Conservation (phyloP, 2,113 vertebrate species). For the Piaya cayana region DNA sequence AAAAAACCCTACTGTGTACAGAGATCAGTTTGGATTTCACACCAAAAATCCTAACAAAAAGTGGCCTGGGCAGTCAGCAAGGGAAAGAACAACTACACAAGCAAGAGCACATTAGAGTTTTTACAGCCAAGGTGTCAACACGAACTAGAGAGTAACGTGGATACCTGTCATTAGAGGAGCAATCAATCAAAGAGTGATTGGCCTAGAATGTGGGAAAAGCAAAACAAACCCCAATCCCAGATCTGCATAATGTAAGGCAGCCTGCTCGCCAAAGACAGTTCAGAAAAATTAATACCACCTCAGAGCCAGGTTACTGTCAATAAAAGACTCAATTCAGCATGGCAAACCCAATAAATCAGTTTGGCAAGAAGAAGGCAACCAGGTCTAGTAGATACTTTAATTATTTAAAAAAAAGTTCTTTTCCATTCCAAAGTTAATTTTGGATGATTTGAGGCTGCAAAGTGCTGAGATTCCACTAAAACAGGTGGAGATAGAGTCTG, state of each 20-base stretch:
- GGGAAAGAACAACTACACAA: not conserved
- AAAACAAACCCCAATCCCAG: conserved; percentile 14
- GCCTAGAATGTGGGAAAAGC: not conserved
- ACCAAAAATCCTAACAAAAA: conserved; percentile 42
- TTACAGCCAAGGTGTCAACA: conserved; percentile 38
- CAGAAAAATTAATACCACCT: not conserved
- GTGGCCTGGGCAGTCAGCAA: not conserved
- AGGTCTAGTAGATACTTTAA: not conserved
- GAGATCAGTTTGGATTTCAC: conserved; percentile 37
- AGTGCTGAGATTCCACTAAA: not conserved
- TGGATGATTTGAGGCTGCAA: not conserved
- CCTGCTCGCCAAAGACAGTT: not conserved
- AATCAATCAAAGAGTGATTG: conserved; percentile 38
- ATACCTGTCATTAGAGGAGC: conserved; percentile 23
- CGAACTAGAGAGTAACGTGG: conserved; percentile 32
- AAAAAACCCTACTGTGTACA: conserved; percentile 25
- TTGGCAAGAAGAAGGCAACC: not conserved
- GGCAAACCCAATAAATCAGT: not conserved
- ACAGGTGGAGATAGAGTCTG: not conserved
- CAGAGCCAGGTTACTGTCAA: not conserved
- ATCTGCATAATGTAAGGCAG: not conserved
- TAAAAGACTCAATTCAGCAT: not conserved
- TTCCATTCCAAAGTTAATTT: conserved; percentile 22
- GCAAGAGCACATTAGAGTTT: not conserved
- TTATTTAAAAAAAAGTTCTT: not conserved